Base-by-base conservation (phyloP, 2,797 vertebrate genomes). In the Podarcis siculus region DNA sequence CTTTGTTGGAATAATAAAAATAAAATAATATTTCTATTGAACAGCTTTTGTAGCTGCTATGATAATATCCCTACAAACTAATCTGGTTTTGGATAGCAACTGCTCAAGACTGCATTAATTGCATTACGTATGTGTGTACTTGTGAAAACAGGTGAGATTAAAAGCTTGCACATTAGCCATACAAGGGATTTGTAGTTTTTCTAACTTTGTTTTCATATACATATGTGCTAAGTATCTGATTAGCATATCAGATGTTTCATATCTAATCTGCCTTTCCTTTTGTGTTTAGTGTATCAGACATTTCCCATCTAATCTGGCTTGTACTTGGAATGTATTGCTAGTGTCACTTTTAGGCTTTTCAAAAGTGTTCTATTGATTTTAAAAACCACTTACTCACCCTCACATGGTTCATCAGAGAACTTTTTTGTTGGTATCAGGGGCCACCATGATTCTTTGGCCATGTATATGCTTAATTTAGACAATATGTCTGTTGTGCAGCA, bases 221-320 rank as follows among this genome's bases (percentile, higher is more conserved):
- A 67, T 71, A 82, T 79, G 35, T 85, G 64, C 86, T 93, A 87
- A 88, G 75, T 91, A 35, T 86, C 89, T 92, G 88, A 86, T 92
- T 93, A 92, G 5, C 86, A 58, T 82, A 83, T 93, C 64, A 87
- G 17, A 1, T 85, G 45, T 85, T 77, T 92, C 89, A 30, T 27
- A 27, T 86, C 87, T 45, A 0, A 8, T 55, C 55, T 86, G 87
- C 86, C 79, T 87, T 55, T 58, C 64, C 27, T 25, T 64, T 64
- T 64, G 17, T 64, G 61, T 23, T 64, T 64, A 64, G 61, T 23
- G 23, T 64, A 64, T 64, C 17, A 23, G 61, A 23, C 61, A 64
- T 64, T 64, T 23, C 61, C 61, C 61, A 64, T 64, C 61, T 64
- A 64, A 64, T 19, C 21, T 64, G 61, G 15, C 77, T 55, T 42